Base-by-base conservation (phyloP, 2,888 invertebrate genomes). In the Helicoverpa assulta region DNA sequence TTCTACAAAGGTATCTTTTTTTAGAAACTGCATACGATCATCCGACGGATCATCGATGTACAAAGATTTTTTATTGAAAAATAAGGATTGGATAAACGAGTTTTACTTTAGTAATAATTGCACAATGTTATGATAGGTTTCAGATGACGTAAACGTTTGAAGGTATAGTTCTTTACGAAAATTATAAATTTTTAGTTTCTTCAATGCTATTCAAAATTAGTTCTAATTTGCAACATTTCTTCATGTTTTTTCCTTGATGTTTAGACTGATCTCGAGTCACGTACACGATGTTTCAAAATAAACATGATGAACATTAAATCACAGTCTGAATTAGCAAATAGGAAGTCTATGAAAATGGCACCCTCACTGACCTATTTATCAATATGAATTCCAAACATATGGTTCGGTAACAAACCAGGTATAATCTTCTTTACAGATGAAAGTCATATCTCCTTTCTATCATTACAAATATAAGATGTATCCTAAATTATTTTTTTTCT, bases 201-300 rank as follows among this genome's bases (percentile, higher is more conserved):
- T 0, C 10, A 33, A 10, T 33, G 33, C 33, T 7, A 33, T 21
- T 53, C 33, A 50, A 4, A 50, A 18, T n/a, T 4, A n/a, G 7
- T 18, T 40, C 21, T 50, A 0, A 18, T 50, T 63, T n/a, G 14
- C 16, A 19, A 29, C 26, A 29, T 37, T 29, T 19, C 40, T 14
- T 14, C 14, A 16, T 26, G 54, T 61, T 53, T 37, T 62, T 54
- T 54, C 29, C 7, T 43, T 29, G 5, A 16, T 33, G 16, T 16
- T 53, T 40, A 50, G 12, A 40, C 51, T 33, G 47, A 51, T 21
- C 66, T 29, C 14, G 21, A 50, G 67, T 63, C 67, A 75, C 72
- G 76, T 75, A 75, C 47, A 66, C 75, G 37, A 29, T 58, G 29
- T 47, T 61, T 65, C n/a, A 76, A 66, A 56, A 71, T 76, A 71